Base-by-base conservation (phyloP, 2,888 invertebrate genomes). In the Linnaemya tessellans region DNA sequence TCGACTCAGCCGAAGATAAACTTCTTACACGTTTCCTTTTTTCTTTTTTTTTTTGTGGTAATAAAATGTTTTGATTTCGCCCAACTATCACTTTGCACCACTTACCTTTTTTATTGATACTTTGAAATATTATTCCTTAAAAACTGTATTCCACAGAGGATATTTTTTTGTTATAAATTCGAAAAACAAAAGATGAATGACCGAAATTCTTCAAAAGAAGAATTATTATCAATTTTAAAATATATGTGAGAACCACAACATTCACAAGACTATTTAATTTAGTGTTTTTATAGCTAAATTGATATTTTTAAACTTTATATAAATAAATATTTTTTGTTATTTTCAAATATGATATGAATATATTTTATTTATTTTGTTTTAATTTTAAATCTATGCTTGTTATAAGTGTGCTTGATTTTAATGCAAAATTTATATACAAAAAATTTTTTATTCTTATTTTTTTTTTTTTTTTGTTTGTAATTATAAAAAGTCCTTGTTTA, bases 91-190 rank as follows among this genome's bases (percentile, higher is more conserved):
- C 1, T 15, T n/a, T 46, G n/a, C 46, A 18, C 8, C 22, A 67
- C 67, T 35, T 77, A 77, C 67, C 77, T 49, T 58, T 67, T 46
- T 67, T 41, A n/a, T 43, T 20, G 43, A 7, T 35, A 13, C 56
- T 67, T 56, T 46, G 35, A 67, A 56, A 64, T 56, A 11, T 11
- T 77, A 67, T 58, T 30, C 46, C 67, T 20, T 18, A 2, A 56
- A 46, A 75, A 20, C 22, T 11, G 3, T 51, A 74, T 64, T 62
- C 51, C 74, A 54, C 51, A 64, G 22, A 38, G n/a, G 22, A 11
- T 11, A 62, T 51, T n/a, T 35, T 70, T 56, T 60, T n/a, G 22
- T 11, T 58, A 11, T 67, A 18, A 46, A 18, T 10, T 5, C 25
- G 58, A 22, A 22, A 38, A 64, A 51, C n/a, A 74, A 74, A 64